A percentile compares a stretch with the other conserved stretches of the same genome.
phyloP scores from a whole-genome alignment of 1,140 invertebrate genomes.

The Phenacoccus solenopsis region DNA sequence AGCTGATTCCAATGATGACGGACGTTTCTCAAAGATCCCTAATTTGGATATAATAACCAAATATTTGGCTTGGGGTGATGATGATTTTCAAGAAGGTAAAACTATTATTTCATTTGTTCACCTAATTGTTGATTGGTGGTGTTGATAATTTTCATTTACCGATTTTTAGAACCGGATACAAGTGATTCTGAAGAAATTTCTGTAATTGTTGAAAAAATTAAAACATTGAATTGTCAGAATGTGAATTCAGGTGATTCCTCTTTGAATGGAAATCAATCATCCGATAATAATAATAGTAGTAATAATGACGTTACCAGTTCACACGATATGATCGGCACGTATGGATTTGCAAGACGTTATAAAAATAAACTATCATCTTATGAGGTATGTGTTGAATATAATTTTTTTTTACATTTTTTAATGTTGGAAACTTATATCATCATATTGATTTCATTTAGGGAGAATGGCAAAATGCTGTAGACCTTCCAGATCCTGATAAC shows the following conservation, averaged over 20 bases:
- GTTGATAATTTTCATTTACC: neutral
- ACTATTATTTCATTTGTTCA: neutral
- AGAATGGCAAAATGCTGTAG: neutral
- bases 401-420: neutral
- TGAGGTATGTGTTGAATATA: neutral
- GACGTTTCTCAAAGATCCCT: neutral
- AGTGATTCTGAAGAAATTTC: neutral
- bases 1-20: neutral
- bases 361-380: neutral
- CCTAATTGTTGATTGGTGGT: neutral
- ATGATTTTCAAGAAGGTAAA: slow-evolving; percentile 6
- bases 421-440: neutral
- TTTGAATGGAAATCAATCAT: neutral
- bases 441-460: neutral
- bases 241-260: too few relatives aligned
- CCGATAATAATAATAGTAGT: neutral
- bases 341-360: neutral
- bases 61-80: neutral
- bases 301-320: neutral
- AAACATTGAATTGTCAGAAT: neutral
- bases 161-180: neutral
- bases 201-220: neutral
- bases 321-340: neutral
- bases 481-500: neutral
- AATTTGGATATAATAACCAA: slow-evolving; percentile 3